Evolutionary conservation across 2,797 vertebrate species (phyloP).

Genomic region (Serranus cabrilla): DNA sequence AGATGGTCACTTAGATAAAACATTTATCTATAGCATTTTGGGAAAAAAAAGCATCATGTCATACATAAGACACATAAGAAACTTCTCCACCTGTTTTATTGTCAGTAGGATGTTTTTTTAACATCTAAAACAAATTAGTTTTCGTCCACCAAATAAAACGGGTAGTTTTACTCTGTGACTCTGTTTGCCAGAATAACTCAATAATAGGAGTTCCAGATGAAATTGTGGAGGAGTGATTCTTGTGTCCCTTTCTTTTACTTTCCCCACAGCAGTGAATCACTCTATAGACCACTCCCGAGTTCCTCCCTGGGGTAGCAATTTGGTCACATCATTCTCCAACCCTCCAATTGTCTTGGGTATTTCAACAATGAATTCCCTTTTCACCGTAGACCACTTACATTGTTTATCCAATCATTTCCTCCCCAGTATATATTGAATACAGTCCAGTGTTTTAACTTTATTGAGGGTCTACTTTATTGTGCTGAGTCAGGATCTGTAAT

Average conservation of each 20-base stretch:
- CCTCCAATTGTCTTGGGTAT: conserved; percentile 18
- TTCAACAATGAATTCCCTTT: conserved; percentile 25
- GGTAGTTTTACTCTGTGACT: conserved; percentile 17
- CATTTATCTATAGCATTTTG: conserved; percentile 7
- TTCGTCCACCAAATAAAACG: conserved; percentile 23
- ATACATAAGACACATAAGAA: background rate
- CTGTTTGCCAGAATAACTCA: conserved; percentile 48
- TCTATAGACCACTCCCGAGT: conserved; percentile 19
- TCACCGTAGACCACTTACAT: conserved; percentile 20
- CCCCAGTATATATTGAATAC: conserved; percentile 28
- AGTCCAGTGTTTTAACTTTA: conserved; percentile 8
- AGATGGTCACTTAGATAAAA: background rate
- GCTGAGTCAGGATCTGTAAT: conserved; percentile 17
- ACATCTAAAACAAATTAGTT: conserved; percentile 4
- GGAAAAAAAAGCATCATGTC: background rate
- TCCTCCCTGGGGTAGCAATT: conserved; percentile 33
- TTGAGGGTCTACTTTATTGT: background rate
- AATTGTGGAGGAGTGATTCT: conserved; percentile 15
- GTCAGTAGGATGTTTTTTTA: conserved; percentile 2
- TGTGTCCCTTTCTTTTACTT: conserved; percentile 29
- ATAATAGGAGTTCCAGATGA: conserved; percentile 29
- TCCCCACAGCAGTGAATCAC: conserved; percentile 24
- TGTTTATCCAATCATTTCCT: conserved; percentile 26
- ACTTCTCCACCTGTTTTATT: background rate
- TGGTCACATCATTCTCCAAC: conserved; percentile 31